Conservation (phyloP, 2,113 vertebrate species). For the Poecile atricapillus region DNA sequence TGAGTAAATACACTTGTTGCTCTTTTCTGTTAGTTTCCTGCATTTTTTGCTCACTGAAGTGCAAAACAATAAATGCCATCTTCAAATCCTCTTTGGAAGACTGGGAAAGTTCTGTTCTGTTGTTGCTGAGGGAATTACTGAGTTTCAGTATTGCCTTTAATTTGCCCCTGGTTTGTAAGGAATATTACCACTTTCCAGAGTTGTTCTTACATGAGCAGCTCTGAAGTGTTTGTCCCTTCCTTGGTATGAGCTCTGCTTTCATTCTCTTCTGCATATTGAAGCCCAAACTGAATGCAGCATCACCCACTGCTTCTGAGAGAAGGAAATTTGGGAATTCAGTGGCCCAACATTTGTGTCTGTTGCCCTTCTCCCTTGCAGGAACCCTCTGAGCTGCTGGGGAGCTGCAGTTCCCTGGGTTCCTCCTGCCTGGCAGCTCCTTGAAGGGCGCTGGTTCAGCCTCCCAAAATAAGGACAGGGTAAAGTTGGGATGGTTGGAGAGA, state of each 20-base stretch:
- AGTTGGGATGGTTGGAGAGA: rapidly evolving
- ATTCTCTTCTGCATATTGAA: background rate
- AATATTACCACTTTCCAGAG: background rate
- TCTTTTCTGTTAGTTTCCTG: background rate
- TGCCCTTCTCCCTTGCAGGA: background rate
- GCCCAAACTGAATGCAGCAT: background rate
- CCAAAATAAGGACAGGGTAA: background rate
- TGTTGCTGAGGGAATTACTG: background rate
- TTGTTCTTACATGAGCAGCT: background rate
- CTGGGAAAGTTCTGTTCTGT: background rate
- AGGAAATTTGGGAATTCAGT: rapidly evolving
- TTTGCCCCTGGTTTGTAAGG: background rate
- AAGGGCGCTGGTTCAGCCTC: background rate
- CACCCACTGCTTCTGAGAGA: background rate
- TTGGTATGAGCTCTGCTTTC: background rate
- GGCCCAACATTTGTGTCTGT: background rate
- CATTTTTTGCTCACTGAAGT: background rate
- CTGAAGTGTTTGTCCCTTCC: background rate
- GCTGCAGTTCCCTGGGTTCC: background rate
- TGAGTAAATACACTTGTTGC: background rate
- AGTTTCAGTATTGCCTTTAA: background rate
- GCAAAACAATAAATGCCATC: background rate
- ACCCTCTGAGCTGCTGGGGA: background rate
- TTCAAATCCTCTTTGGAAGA: background rate
- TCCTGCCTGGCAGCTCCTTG: background rate